Conservation (phyloP, 2,797 vertebrate species). For the Natrix natrix region DNA sequence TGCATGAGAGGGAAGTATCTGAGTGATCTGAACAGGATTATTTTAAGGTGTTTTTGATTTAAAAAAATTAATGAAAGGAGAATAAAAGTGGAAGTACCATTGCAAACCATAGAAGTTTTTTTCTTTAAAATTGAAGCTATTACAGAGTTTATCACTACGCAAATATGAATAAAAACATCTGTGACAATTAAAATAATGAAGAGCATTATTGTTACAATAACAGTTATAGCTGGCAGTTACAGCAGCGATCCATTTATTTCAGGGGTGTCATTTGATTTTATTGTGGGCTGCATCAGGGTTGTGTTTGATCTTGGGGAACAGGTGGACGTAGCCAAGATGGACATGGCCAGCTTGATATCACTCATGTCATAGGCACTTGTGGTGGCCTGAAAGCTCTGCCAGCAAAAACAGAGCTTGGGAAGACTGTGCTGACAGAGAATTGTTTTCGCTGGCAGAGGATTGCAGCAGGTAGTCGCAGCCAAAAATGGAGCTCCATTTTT, state of each 20-base stretch:
- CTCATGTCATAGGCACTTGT: too few species aligned
- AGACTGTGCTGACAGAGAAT: too few species aligned
- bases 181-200: neutral
- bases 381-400: too few species aligned
- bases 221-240: neutral
- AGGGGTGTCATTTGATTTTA: too few species aligned
- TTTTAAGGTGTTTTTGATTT: conserved; percentile 27
- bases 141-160: neutral
- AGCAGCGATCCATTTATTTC: neutral
- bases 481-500: too few species aligned
- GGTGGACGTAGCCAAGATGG: too few species aligned
- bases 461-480: too few species aligned
- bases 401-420: too few species aligned
- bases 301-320: too few species aligned
- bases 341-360: too few species aligned
- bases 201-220: neutral
- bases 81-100: neutral
- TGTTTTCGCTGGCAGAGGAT: too few species aligned
- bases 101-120: neutral
- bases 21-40: neutral
- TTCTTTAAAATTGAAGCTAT: neutral
- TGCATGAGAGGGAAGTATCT: neutral
- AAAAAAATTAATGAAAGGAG: neutral
- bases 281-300: too few species aligned
- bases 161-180: neutral